phyloP scores from a whole-genome alignment of 2,888 invertebrate species.

The Cyclophora punctaria region DNA sequence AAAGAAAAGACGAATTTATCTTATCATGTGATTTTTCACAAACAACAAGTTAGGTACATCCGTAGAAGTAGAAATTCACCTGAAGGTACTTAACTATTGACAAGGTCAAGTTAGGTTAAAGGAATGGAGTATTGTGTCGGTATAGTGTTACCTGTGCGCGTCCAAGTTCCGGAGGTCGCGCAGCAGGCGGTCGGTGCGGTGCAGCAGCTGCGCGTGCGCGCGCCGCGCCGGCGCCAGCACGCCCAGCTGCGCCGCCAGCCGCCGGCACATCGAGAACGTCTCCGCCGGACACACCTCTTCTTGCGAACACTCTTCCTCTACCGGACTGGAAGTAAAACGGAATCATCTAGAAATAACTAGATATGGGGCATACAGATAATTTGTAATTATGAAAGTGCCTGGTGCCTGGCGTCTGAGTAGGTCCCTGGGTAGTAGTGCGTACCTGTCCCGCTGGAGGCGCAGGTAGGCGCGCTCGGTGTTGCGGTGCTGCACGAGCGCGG shows the following conservation, averaged over 20 bases:
- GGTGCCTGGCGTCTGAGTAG: too few species aligned
- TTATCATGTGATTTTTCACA: too few species aligned
- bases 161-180: conserved; percentile 95
- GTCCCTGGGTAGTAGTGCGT: neutral
- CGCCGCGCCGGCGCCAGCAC: conserved; percentile 92
- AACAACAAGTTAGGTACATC: too few species aligned
- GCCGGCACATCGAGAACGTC: conserved; percentile 89
- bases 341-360: neutral
- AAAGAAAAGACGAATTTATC: neutral
- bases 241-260: conserved; percentile 94
- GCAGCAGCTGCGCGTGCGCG: conserved; percentile 87
- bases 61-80: too few species aligned
- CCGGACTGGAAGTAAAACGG: conserved; percentile 30
- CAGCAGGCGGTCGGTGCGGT: conserved; percentile 90
- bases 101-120: too few species aligned
- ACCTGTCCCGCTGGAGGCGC: conserved; percentile 52
- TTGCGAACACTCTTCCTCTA: conserved; percentile 55
- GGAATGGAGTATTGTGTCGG: too few species aligned
- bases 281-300: conserved; percentile 18
- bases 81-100: too few species aligned
- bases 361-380: too few species aligned
- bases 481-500: conserved; percentile 87
- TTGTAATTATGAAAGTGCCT: too few species aligned
- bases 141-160: conserved; percentile 78
- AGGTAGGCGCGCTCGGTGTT: conserved; percentile 87